Conservation (phyloP, 1,140 invertebrate species). For the Drosophila yakuba region DNA sequence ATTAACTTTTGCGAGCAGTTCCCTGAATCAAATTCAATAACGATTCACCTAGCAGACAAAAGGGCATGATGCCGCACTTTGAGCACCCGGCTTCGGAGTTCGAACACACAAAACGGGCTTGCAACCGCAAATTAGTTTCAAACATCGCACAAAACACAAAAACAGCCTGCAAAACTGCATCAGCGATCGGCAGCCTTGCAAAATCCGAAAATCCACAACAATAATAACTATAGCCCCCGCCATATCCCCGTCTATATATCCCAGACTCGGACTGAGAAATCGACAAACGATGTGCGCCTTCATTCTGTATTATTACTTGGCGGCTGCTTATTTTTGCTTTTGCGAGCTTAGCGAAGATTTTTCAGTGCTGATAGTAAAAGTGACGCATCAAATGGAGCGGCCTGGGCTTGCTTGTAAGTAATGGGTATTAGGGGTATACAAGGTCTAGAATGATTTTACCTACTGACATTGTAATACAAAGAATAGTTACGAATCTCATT, state of each 20-base stretch:
- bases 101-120: conserved; percentile 44
- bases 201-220: conserved; percentile 67
- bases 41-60: conserved; percentile 55
- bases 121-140: conserved; percentile 81
- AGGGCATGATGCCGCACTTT: conserved; percentile 79
- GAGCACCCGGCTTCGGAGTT: conserved; percentile 24
- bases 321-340: conserved; percentile 15
- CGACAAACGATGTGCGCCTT: conserved; percentile 61
- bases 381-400: conserved; percentile 74
- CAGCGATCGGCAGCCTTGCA: conserved; percentile 51
- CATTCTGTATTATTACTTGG: conserved; percentile 37
- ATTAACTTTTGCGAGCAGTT: conserved; percentile 64
- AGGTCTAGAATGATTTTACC: neutral
- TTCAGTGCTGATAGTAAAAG: conserved; percentile 71
- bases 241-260: conserved; percentile 1
- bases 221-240: conserved; percentile 56
- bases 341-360: conserved; percentile 35
- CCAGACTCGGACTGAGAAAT: conserved; percentile 51
- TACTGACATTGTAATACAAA: too few species aligned
- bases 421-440: conserved; percentile 1
- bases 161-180: conserved; percentile 58
- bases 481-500: too few species aligned
- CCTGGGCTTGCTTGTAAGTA: conserved; percentile 6
- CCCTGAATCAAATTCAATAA: conserved; percentile 57
- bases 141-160: conserved; percentile 59